Conservation (phyloP, 2,797 vertebrate species). For the Melanotaenia pygmaea region DNA sequence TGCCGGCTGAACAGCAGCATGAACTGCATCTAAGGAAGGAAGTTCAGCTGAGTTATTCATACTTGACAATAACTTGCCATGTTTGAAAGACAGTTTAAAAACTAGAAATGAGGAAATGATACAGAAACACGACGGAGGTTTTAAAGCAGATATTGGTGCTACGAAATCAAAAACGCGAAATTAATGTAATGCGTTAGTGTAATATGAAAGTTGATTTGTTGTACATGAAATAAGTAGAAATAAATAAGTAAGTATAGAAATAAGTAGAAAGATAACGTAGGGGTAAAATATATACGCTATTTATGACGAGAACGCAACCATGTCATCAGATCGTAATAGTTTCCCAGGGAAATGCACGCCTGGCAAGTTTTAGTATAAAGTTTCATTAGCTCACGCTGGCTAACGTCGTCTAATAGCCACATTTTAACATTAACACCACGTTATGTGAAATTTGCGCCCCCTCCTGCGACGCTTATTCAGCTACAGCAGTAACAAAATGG, state of each 20-base stretch:
- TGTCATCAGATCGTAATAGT: background rate
- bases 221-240: background rate
- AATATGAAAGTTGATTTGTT: background rate
- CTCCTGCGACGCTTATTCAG: conserved; percentile 50
- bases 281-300: background rate
- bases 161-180: background rate
- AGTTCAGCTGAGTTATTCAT: conserved; percentile 13
- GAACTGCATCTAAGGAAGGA: conserved; percentile 94
- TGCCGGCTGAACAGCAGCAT: conserved; percentile 99
- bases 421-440: conserved; percentile 51
- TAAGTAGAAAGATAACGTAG: conserved; percentile 5
- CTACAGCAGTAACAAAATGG: conserved; percentile 27
- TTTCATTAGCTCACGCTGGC: conserved; percentile 28
- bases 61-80: background rate
- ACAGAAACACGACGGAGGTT: background rate
- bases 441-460: conserved; percentile 54
- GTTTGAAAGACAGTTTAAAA: background rate
- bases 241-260: too few relatives aligned
- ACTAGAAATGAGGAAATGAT: background rate
- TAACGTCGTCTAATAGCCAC: conserved; percentile 15
- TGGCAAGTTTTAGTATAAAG: background rate
- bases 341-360: background rate
- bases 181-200: too few relatives aligned
- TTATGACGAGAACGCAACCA: background rate
- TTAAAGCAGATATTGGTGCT: background rate